Evolutionary conservation across 1,140 invertebrate genomes (phyloP).

Genomic region (Radopholus similis): DNA sequence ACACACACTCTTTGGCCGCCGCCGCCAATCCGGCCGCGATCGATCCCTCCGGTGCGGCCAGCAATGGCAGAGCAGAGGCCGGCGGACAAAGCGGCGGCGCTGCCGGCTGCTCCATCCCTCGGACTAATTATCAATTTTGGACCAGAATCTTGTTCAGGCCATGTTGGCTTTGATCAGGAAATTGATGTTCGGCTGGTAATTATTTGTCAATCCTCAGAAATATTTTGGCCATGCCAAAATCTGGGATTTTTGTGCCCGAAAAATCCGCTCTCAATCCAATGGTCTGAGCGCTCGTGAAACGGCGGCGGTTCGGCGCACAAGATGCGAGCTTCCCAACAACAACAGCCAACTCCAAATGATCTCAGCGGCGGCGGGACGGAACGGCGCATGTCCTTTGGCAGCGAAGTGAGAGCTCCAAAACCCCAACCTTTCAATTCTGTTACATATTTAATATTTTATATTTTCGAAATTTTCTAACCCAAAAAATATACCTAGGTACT

Average conservation of each 20-base stretch:
- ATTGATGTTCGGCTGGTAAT: neutral
- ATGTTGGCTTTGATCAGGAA: neutral
- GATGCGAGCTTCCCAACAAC: neutral
- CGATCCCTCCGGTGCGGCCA: neutral
- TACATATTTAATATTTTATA: neutral
- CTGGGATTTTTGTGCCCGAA: too few species aligned
- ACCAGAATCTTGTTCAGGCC: neutral
- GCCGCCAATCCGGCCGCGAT: too few species aligned
- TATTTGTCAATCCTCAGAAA: too few species aligned
- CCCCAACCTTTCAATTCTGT: too few species aligned
- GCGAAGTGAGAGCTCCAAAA: neutral
- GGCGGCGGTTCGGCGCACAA: neutral
- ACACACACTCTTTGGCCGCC: neutral
- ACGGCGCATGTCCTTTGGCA: constrained; percentile 15
- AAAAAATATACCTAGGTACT: neutral
- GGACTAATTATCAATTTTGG: neutral
- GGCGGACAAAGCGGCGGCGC: neutral
- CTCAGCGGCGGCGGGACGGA: neutral
- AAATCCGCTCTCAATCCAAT: neutral
- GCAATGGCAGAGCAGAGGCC: neutral
- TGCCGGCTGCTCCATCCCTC: neutral
- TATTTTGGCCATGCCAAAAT: too few species aligned
- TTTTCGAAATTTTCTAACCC: neutral
- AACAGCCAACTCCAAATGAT: neutral
- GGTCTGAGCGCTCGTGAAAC: neutral